Evolutionary conservation across 2,113 vertebrate genomes (phyloP), one percentile per base, ranked within the genome.

Genomic region (Charina bottae): DNA sequence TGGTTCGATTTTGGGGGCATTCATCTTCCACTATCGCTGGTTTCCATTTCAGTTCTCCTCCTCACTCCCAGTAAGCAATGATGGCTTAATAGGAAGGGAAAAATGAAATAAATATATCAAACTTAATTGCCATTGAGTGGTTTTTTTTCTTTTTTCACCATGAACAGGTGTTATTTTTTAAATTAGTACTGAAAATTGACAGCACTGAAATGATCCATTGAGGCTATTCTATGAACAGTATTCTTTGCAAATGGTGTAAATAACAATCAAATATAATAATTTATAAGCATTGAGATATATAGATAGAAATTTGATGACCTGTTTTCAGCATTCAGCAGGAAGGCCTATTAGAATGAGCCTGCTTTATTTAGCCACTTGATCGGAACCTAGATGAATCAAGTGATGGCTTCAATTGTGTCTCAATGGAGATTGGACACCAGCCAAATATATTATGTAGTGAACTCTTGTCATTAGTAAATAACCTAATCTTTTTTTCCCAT

Each of bases 361-460:
- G 37, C 26, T 84, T 89, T 93, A 28, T 53, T 17, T 0, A 1
- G 0, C 0, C 21, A 42, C 59, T 62, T 94, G 72, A 42, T 87
- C 28, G 13, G 10, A 23, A 64, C 13, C 23, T 64, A 33, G 11
- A 37, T 90, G 15, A 91, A 88, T 78, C 26, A 28, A 59, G n/a
- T 0, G 0, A 37, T 21, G 0, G 0, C 10, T 89, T 93, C 83
- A 90, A 58, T 78, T 84, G 88, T 83, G 83, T 59, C 33, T 93
- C 91, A 59, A 49, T 46, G 68, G 90, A 56, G 54, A 6, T 11
- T 62, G 49, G 26, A 78, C 56, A 12, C 28, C 56, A 68, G 53
- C 37, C 24, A 58, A 68, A 95, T 90, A 91, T 58, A 88, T 95
- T 92, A 53, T 12, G 83, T 26, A 89, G 42, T 19, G 49, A 92